phyloP scores from a whole-genome alignment of 2,888 invertebrate species.

The Lasioglossum villosulum region DNA sequence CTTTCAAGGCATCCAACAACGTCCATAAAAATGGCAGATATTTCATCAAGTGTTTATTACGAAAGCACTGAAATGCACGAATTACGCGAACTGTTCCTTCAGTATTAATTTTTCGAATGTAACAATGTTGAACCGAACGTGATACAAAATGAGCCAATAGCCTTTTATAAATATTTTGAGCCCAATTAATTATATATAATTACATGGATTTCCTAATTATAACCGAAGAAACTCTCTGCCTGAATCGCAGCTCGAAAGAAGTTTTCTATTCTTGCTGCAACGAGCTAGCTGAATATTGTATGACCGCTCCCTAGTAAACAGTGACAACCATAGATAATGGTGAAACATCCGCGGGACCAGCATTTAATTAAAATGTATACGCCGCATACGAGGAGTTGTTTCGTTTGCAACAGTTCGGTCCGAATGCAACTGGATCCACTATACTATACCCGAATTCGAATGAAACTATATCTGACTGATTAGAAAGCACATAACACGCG shows the following conservation, averaged over 20 bases:
- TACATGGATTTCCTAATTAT: not conserved
- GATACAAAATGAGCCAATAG: not conserved
- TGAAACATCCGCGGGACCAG: not conserved
- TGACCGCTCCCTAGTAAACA: not conserved
- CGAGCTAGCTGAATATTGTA: not conserved
- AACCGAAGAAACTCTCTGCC: not conserved
- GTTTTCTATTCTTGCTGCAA: not conserved
- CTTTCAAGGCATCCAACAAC: not conserved
- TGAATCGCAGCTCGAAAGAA: not conserved
- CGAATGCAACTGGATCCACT: not conserved
- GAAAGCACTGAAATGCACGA: not conserved
- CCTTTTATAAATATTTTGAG: not conserved
- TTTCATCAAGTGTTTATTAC: conserved; percentile 5
- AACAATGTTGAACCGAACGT: not conserved
- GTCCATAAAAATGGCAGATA: not conserved
- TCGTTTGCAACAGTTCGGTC: not conserved
- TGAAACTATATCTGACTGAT: conserved; percentile 11
- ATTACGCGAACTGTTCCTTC: not conserved
- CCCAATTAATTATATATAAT: not conserved
- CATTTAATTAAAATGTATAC: conserved; percentile 11
- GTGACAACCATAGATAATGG: conserved; percentile 6
- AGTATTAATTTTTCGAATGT: not conserved
- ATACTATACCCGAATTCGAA: not conserved
- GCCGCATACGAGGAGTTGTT: not conserved
- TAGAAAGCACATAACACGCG: not conserved